Percentiles rank a stretch among this genome's conserved stretches.
These are phyloP conservation scores for Ctenomys sociabilis DNA, from an alignment of 2,113 vertebrate genomes.

Conservation along the genomic window DNA sequence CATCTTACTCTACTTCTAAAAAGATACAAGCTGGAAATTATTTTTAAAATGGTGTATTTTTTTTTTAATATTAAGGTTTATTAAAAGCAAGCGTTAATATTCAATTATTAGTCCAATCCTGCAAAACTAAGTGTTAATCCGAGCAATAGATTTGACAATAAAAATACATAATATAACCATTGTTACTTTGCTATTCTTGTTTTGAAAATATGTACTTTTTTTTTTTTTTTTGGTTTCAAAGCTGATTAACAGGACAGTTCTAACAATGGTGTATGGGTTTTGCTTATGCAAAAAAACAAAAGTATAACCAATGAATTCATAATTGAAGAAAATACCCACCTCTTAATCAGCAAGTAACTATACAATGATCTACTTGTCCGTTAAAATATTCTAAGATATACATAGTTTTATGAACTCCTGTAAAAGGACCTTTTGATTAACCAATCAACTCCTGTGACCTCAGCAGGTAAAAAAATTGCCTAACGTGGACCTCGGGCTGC, in stretches of 20 bases:
- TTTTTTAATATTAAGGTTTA: no score
- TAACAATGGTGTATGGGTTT: no score
- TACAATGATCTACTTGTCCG: not conserved
- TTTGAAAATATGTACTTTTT: no score
- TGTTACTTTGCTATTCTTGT: no score
- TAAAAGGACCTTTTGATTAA: constrained; percentile 10
- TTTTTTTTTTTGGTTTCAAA: no score
- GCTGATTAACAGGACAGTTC: no score
- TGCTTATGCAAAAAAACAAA: constrained; percentile 37
- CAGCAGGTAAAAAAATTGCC: not conserved
- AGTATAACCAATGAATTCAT: not conserved
- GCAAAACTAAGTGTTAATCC: no score
- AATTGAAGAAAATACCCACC: constrained; percentile 6
- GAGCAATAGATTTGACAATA: no score
- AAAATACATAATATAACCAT: no score
- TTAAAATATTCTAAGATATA: constrained; percentile 37
- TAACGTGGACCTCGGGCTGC: not conserved
- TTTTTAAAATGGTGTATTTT: not conserved
- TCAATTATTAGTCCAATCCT: no score
- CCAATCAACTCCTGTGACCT: not conserved
- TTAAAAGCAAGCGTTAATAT: no score
- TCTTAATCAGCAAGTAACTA: constrained; percentile 36
- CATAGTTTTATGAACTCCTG: not conserved
- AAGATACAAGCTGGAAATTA: constrained; percentile 42
- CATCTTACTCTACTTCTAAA: constrained; percentile 37